Evolutionary conservation across 2,888 invertebrate species (phyloP).

Genomic region (Andrena hattorfiana): DNA sequence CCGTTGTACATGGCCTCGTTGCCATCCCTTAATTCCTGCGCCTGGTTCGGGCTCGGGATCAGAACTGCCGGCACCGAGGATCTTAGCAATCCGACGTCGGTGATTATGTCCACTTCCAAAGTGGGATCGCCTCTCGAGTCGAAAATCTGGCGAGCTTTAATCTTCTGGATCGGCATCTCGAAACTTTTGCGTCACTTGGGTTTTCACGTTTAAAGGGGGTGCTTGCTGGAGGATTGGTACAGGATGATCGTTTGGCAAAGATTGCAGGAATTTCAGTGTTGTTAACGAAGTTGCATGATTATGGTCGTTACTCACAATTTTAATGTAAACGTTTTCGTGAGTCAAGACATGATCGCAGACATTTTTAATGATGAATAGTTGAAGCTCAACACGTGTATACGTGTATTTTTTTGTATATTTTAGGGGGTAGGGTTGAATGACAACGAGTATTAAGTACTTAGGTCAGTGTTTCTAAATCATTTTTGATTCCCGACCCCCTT

Average conservation of each 20-base stretch:
- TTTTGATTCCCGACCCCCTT: too few relatives aligned
- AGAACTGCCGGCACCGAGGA: constrained; percentile 77
- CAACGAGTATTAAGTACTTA: not conserved
- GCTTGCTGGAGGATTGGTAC: not conserved
- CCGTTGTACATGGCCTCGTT: constrained; percentile 76
- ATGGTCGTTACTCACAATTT: constrained; percentile 19
- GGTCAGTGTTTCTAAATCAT: too few relatives aligned
- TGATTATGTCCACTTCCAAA: constrained; percentile 85
- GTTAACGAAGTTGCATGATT: not conserved
- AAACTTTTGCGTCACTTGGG: not conserved
- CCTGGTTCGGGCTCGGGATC: constrained; percentile 73
- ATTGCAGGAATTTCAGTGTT: not conserved
- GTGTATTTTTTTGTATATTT: not conserved
- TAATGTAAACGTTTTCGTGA: not conserved
- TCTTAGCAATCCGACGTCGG: constrained; percentile 80
- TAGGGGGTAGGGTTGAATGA: not conserved
- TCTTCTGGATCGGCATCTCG: constrained; percentile 87
- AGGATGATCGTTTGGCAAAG: not conserved
- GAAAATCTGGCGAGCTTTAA: constrained; percentile 89
- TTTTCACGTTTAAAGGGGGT: not conserved
- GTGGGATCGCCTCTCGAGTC: constrained; percentile 91
- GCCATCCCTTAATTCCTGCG: constrained; percentile 77
- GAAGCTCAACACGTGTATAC: constrained; percentile 1
- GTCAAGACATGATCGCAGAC: constrained; percentile 2
- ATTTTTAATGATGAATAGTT: constrained; percentile 27